Evolutionary conservation across 1,140 invertebrate species (phyloP).

Genomic region (Ips typographus): DNA sequence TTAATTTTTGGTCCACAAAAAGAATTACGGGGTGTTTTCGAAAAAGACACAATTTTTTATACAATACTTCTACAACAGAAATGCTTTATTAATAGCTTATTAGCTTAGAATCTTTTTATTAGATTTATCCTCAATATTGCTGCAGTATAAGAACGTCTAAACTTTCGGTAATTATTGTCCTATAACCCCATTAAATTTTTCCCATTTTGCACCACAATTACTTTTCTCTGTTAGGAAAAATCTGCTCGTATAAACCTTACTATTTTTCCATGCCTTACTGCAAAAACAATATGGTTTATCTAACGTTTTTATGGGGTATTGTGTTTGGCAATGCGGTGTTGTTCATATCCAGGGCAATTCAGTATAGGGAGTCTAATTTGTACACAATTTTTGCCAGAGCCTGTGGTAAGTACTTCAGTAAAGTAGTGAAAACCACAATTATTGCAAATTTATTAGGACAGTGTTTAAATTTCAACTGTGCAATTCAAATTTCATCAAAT

Average conservation of each 20-base stretch:
- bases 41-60: too few relatives aligned
- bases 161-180: too few relatives aligned
- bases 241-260: slow-evolving; percentile 68
- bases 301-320: slow-evolving; percentile 73
- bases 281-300: slow-evolving; percentile 85
- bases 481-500: too few relatives aligned
- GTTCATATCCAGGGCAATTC: slow-evolving; percentile 72
- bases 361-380: slow-evolving; percentile 70
- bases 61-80: too few relatives aligned
- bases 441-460: slow-evolving; percentile 65
- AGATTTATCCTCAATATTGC: too few relatives aligned
- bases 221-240: slow-evolving; percentile 56
- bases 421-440: neutral
- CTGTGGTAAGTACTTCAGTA: slow-evolving; percentile 67
- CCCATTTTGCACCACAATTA: too few relatives aligned
- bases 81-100: too few relatives aligned
- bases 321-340: slow-evolving; percentile 72
- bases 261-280: slow-evolving; percentile 80
- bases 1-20: too few relatives aligned
- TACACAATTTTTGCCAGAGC: slow-evolving; percentile 83
- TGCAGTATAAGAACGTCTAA: too few relatives aligned
- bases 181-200: too few relatives aligned
- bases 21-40: too few relatives aligned
- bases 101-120: too few relatives aligned
- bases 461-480: slow-evolving; percentile 90